Conservation (phyloP, 2,113 vertebrate species). For the Himantopus leucocephalus region DNA sequence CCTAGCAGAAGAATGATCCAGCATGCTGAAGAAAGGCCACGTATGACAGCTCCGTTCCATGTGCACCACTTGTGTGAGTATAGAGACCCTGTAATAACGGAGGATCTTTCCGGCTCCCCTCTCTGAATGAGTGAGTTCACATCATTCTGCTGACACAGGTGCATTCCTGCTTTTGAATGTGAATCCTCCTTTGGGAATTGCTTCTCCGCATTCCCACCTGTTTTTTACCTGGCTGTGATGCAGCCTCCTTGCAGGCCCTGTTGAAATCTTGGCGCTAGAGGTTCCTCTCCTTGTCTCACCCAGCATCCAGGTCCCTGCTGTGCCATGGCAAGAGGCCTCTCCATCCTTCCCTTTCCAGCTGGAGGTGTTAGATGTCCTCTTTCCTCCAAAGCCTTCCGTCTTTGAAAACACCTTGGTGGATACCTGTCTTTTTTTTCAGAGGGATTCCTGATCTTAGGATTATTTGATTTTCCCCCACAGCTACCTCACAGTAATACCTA, state of each 20-base stretch:
- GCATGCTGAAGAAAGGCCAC: background rate
- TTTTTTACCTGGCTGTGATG: background rate
- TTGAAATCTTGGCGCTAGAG: background rate
- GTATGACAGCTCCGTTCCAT: background rate
- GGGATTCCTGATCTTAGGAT: background rate
- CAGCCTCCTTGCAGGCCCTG: background rate
- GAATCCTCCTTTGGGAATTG: background rate
- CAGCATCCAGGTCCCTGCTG: background rate
- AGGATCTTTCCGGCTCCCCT: background rate
- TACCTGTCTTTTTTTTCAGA: background rate
- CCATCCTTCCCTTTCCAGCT: background rate
- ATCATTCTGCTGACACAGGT: background rate
- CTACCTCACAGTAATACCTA: background rate
- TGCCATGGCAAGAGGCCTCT: background rate
- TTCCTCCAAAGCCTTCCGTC: background rate
- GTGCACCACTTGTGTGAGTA: fast-evolving
- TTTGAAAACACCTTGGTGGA: background rate
- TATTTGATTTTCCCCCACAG: background rate
- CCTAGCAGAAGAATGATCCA: background rate
- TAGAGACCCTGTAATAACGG: background rate
- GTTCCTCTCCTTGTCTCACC: background rate
- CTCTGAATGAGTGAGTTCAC: fast-evolving
- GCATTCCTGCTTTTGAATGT: background rate
- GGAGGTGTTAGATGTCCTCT: background rate
- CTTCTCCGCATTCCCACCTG: background rate